Base-by-base conservation (phyloP, 2,797 vertebrate genomes). In the Onychomys torridus region DNA sequence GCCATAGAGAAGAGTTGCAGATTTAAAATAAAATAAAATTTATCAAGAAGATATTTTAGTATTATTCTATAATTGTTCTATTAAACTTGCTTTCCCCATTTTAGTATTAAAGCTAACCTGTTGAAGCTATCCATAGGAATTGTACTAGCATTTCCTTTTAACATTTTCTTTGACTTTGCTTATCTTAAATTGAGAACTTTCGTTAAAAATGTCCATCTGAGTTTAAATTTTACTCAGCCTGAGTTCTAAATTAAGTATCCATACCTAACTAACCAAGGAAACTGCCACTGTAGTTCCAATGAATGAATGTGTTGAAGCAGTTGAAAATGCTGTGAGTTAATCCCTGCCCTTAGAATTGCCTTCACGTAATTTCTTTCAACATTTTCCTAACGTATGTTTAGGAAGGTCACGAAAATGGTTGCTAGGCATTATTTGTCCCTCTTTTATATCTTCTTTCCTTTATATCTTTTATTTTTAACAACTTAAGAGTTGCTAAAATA, bases 121-220 rank as follows among this genome's bases (percentile, higher is more conserved):
- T 61, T 83, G 6, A 92, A 83, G 16, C 81, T 84, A 86, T 55
- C 17, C 21, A 2, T 82, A 93, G 59, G 46, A 83, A 49, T 94
- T 94, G 4, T 73, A 77, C 71, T 23, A 91, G 2, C 87, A 17
- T 83, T 95, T 79, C 65, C 4, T 83, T 79, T 94, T 76, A 23
- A 40, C 71, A 73, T 82, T 95, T 25, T 19, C 37, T 96, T 93
- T 88, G 86, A 76, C 32, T 76, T 75, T 55, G 25, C 13, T 55
- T 63, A 46, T 89, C 92, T 97, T 84, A 76, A 71, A 81, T 93
- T 96, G 86, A 67, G 82, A 87, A 46, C 23, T 92, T 93, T n/a
- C 81, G 5, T 90, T 85, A 85, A 84, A 93, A 94, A 90, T 93
- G 43, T 77, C 34, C 73, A 0, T 91, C 46, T 27, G 87, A 49